Conservation (phyloP, 1,140 invertebrate genomes). For the Drosophila kanapiae region DNA sequence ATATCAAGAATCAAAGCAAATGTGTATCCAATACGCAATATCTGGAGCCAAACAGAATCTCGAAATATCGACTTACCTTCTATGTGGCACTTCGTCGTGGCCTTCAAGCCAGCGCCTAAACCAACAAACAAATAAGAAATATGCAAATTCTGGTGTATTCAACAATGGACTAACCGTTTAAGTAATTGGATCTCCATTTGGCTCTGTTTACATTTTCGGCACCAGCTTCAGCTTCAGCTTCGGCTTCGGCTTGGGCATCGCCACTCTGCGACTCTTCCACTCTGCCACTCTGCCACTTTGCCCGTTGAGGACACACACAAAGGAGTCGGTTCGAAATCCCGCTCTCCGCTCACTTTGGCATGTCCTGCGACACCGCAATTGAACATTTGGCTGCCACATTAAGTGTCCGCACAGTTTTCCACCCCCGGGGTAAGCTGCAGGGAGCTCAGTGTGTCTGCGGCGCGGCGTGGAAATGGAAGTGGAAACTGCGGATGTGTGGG, state of each 20-base stretch:
- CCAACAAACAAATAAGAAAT: constrained; percentile 57
- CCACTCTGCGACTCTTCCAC: constrained; percentile 5
- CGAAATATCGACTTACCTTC: constrained; percentile 5
- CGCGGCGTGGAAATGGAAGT: constrained; percentile 6
- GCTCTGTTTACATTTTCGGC: constrained; percentile 76
- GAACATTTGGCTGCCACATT: constrained; percentile 79
- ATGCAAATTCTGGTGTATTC: constrained; percentile 76
- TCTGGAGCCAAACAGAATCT: neutral
- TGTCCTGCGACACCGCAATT: constrained; percentile 82
- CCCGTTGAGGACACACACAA: constrained; percentile 37
- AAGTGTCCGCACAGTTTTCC: constrained; percentile 53
- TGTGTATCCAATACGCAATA: neutral
- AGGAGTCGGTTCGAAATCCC: constrained; percentile 67
- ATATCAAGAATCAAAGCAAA: neutral
- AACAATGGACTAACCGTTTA: constrained; percentile 84
- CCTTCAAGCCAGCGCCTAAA: constrained; percentile 45
- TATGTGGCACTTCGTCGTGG: constrained; percentile 21
- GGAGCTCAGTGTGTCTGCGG: constrained; percentile 6
- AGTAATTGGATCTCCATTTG: constrained; percentile 85
- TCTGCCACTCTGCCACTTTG: constrained; percentile 30
- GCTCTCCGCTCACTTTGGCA: constrained; percentile 70
- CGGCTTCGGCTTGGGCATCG: neutral
- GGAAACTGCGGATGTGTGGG: constrained; percentile 64
- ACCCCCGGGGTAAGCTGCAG: constrained; percentile 24
- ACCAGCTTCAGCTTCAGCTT: constrained; percentile 29